These are phyloP conservation scores for Pocillopora meandrina DNA, from an alignment of 92 coral and sea anemone species.

Conservation along the genomic window DNA sequence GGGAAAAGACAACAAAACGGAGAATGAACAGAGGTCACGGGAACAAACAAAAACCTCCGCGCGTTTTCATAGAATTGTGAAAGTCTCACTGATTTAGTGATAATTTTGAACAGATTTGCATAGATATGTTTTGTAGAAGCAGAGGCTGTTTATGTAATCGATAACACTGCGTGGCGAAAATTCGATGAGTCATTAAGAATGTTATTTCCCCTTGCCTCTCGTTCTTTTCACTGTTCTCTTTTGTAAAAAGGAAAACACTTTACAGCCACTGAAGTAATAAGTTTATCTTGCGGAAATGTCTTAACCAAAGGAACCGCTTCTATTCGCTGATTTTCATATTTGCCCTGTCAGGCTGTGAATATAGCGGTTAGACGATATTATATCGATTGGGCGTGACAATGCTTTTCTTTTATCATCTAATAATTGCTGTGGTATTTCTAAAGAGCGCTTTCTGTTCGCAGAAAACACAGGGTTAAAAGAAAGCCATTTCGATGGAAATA, in stretches of 20 bases:
- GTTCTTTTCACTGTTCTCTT: background rate
- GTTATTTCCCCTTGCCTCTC: background rate
- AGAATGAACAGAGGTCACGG: too few relatives aligned
- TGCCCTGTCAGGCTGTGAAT: constrained; percentile 7
- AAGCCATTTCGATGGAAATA: too few relatives aligned
- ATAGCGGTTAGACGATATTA: constrained; percentile 13
- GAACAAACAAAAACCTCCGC: too few relatives aligned
- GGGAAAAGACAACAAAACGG: too few relatives aligned
- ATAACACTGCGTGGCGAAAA: too few relatives aligned
- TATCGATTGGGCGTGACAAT: constrained; percentile 34
- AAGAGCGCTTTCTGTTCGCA: constrained; percentile 9
- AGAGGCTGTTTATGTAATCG: too few relatives aligned
- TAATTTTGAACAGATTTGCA: too few relatives aligned
- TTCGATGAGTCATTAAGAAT: too few relatives aligned
- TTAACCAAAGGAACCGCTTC: background rate
- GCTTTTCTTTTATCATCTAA: constrained; percentile 3
- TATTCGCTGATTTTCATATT: background rate
- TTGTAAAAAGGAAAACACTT: background rate
- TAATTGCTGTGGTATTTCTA: constrained; percentile 10
- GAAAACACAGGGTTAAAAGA: background rate
- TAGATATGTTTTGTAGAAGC: too few relatives aligned
- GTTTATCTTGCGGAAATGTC: background rate
- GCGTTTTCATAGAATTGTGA: too few relatives aligned
- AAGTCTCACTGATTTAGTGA: too few relatives aligned
- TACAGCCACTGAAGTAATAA: background rate